These are phyloP conservation scores for Drosophila mojavensis DNA, from an alignment of 1,140 invertebrate genomes.

Conservation along the genomic window DNA sequence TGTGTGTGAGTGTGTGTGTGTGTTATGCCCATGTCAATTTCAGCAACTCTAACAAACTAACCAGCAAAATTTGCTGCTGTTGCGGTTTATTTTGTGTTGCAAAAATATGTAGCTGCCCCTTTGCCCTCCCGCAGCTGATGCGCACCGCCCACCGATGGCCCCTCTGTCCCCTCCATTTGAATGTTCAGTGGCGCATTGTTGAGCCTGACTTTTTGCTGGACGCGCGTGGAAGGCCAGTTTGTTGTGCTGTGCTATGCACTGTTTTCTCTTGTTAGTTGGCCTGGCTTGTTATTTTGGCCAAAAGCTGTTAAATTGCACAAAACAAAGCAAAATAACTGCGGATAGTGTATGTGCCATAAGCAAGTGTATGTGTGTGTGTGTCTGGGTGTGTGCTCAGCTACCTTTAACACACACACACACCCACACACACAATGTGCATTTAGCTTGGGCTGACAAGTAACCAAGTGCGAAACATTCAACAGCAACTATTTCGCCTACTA, in stretches of 20 bases:
- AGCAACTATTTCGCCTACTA: slow-evolving; percentile 9
- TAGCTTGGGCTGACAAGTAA: slow-evolving; percentile 31
- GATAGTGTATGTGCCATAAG: slow-evolving; percentile 3
- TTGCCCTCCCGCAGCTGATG: not conserved
- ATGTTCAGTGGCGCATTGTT: slow-evolving; percentile 66
- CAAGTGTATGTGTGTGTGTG: slow-evolving; percentile 5
- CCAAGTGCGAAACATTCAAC: slow-evolving; percentile 31
- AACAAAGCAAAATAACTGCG: slow-evolving; percentile 59
- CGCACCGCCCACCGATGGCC: not conserved
- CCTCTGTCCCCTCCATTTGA: slow-evolving; percentile 10
- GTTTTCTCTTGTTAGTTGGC: slow-evolving; percentile 48
- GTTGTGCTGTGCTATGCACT: slow-evolving; percentile 37
- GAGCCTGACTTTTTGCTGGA: slow-evolving; percentile 72
- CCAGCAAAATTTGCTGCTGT: slow-evolving; percentile 78
- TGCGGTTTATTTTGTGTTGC: slow-evolving; percentile 82
- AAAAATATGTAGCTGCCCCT: slow-evolving; percentile 63
- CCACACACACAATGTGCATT: slow-evolving; percentile 24
- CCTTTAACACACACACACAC: too few species aligned
- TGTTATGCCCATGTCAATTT: slow-evolving; percentile 69
- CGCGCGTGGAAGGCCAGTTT: slow-evolving; percentile 57
- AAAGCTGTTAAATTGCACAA: slow-evolving; percentile 82
- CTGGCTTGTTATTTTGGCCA: slow-evolving; percentile 79
- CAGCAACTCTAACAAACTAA: slow-evolving; percentile 71
- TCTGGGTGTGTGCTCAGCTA: not conserved
- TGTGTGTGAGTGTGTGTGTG: slow-evolving; percentile 25